These are phyloP conservation scores for Wiebesia pumilae DNA, from an alignment of 1,140 invertebrate genomes.

Conservation along the genomic window DNA sequence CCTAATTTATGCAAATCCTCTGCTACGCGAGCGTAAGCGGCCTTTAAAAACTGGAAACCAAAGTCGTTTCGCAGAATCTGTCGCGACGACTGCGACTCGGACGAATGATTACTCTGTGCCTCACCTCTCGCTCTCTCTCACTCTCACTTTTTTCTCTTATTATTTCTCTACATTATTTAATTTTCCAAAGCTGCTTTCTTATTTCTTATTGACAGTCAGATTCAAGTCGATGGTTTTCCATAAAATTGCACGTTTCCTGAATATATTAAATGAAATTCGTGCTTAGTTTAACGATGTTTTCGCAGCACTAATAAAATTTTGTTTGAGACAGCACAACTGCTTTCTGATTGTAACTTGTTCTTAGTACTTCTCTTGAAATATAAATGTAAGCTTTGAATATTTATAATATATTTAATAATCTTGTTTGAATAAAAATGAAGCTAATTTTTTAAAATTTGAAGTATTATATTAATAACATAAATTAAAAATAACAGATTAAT, in stretches of 20 bases:
- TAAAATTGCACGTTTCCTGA: constrained; percentile 24
- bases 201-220: neutral
- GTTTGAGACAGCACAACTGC: neutral
- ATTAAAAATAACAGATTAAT: too few species aligned
- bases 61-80: constrained; percentile 70
- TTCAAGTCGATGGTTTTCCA: constrained; percentile 9
- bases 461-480: too few species aligned
- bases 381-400: neutral
- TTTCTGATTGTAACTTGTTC: neutral
- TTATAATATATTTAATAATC: neutral
- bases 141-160: neutral
- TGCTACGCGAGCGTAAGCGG: constrained; percentile 27
- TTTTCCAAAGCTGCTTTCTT: neutral
- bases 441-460: too few species aligned
- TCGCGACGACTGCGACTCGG: constrained; percentile 53
- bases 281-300: constrained; percentile 17
- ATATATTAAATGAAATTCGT: constrained; percentile 21
- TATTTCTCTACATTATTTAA: neutral
- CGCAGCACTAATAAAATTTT: neutral
- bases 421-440: neutral
- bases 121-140: neutral
- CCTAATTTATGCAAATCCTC: constrained; percentile 76
- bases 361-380: neutral
- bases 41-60: constrained; percentile 59
- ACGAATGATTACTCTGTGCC: constrained; percentile 47